Percentiles rank a stretch among this genome's conserved stretches.
Conservation (phyloP, 35 echinoderm and acorn worm species). For the Diadema setosum region DNA sequence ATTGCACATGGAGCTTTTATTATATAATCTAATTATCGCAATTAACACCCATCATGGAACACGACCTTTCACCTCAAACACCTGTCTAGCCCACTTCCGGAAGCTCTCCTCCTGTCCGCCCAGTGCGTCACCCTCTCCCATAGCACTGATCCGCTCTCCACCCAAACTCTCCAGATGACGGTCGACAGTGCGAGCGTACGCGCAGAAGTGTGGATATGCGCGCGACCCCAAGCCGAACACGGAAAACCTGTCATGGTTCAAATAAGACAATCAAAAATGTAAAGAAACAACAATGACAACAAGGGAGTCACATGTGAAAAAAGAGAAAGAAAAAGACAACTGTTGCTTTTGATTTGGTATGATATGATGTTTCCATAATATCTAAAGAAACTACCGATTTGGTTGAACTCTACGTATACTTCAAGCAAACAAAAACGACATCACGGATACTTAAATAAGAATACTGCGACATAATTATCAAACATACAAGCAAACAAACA, state of each 20-base stretch:
- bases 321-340: no score
- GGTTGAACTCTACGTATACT: no score
- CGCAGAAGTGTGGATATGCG: slow-evolving; percentile 87
- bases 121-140: slow-evolving; percentile 93
- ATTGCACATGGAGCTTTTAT: no score
- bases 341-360: no score
- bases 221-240: slow-evolving; percentile 89
- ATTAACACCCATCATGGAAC: no score
- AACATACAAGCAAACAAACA: no score
- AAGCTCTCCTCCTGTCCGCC: slow-evolving; percentile 92
- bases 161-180: slow-evolving; percentile 60
- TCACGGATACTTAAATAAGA: no score
- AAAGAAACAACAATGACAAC: not conserved
- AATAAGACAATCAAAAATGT: not conserved
- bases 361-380: no score
- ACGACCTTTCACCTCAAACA: slow-evolving; percentile 88
- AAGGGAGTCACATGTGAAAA: no score
- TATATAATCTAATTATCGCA: not conserved
- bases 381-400: no score
- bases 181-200: slow-evolving; percentile 79
- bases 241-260: slow-evolving; percentile 54
- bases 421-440: no score
- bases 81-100: slow-evolving; percentile 77
- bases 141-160: slow-evolving; percentile 68
- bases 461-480: no score